Conservation (phyloP, 2,113 vertebrate species). For the Hyperopisus bebe region DNA sequence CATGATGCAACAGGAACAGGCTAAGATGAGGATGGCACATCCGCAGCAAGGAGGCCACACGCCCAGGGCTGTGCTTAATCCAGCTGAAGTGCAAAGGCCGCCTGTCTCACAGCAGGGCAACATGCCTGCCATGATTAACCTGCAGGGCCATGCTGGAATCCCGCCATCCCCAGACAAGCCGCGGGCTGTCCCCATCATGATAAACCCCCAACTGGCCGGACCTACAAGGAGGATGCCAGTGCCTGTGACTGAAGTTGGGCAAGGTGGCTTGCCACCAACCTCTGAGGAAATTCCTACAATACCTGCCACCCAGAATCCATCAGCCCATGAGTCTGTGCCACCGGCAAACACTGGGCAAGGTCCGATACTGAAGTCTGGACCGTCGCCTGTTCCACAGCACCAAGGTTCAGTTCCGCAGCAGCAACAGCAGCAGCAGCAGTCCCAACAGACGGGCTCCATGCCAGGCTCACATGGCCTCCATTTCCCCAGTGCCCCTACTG, state of each 20-base stretch:
- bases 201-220: slow-evolving; percentile 72
- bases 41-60: slow-evolving; percentile 57
- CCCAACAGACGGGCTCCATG: slow-evolving; percentile 70
- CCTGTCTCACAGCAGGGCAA: slow-evolving; percentile 59
- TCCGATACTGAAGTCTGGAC: slow-evolving; percentile 79
- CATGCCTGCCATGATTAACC: slow-evolving; percentile 68
- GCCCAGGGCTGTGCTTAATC: slow-evolving; percentile 55
- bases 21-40: slow-evolving; percentile 72
- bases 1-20: slow-evolving; percentile 85
- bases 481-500: slow-evolving; percentile 77
- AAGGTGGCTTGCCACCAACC: slow-evolving; percentile 69
- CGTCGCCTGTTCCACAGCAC: slow-evolving; percentile 70
- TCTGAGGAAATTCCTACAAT: slow-evolving; percentile 63
- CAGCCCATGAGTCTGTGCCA: slow-evolving; percentile 59
- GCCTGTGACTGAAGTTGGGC: slow-evolving; percentile 76
- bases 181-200: slow-evolving; percentile 74
- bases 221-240: slow-evolving; percentile 81
- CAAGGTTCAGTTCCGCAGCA: slow-evolving; percentile 82
- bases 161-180: slow-evolving; percentile 73
- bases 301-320: slow-evolving; percentile 50
- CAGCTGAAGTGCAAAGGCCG: slow-evolving; percentile 61
- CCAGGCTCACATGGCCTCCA: slow-evolving; percentile 74
- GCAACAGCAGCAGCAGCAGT: slow-evolving; percentile 68
- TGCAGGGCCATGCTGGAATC: slow-evolving; percentile 62
- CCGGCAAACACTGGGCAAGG: slow-evolving; percentile 77